Percentiles rank a stretch among this genome's conserved stretches.
Evolutionary conservation across 2,888 invertebrate species (phyloP).

Genomic region (Matsumyia berberina): DNA sequence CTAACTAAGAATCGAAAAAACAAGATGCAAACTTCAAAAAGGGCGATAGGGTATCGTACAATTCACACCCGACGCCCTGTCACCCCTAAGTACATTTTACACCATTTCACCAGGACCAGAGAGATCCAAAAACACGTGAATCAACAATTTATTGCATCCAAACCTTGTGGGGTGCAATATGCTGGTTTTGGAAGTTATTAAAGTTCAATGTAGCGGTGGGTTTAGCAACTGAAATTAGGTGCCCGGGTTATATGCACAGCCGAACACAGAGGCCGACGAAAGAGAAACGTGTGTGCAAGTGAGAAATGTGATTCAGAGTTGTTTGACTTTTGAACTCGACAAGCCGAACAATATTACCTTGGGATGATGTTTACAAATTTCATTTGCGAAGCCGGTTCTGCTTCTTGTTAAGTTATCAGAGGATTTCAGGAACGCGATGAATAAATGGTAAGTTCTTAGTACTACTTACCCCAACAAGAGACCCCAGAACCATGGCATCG

Average conservation of each 20-base stretch:
- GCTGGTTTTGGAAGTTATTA: background rate
- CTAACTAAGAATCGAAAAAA: no score
- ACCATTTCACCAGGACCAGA: no score
- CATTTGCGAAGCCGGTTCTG: background rate
- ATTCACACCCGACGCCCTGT: no score
- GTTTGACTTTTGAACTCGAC: constrained; percentile 5
- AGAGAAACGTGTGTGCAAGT: background rate
- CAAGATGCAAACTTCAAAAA: no score
- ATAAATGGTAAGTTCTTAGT: no score
- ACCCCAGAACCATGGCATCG: constrained; percentile 88
- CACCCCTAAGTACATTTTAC: no score
- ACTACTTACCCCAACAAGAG: constrained; percentile 85
- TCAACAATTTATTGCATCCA: background rate
- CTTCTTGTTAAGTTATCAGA: no score
- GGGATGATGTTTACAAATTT: background rate
- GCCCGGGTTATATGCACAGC: background rate
- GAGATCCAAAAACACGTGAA: no score
- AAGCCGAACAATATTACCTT: background rate
- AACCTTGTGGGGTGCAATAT: background rate
- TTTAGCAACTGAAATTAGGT: background rate
- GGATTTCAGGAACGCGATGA: no score
- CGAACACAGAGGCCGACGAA: background rate
- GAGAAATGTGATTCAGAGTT: background rate
- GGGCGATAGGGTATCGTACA: no score
- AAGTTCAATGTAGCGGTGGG: background rate